Conservation (phyloP, 1,140 invertebrate species). For the Aethina tumida region DNA sequence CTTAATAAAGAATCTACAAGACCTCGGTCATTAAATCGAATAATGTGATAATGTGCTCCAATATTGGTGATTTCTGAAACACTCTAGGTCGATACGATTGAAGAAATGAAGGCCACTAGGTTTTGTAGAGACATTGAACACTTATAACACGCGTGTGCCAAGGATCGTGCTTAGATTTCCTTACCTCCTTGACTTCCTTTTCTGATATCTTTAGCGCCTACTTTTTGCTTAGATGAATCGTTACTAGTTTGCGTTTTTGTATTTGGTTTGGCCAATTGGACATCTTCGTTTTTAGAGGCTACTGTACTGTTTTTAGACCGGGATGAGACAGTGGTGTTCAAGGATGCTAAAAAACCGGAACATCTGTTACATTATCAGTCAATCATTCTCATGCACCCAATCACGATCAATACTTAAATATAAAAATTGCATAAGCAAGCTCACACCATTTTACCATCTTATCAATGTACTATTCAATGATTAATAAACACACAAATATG, state of each 20-base stretch:
- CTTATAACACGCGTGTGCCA: constrained; percentile 29
- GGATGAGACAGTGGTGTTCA: constrained; percentile 37
- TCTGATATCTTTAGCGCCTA: constrained; percentile 24
- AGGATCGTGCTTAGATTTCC: constrained; percentile 29
- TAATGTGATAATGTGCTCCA: too few species aligned
- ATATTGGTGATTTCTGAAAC: too few species aligned
- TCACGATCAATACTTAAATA: constrained; percentile 7
- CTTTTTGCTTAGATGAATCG: constrained; percentile 29
- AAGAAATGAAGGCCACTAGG: too few species aligned
- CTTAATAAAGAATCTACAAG: too few species aligned
- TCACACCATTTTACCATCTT: constrained; percentile 8
- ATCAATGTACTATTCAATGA: neutral
- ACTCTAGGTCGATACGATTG: too few species aligned
- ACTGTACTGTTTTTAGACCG: constrained; percentile 37
- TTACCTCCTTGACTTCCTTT: constrained; percentile 33
- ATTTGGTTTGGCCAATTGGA: constrained; percentile 35
- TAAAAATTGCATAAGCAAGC: constrained; percentile 9
- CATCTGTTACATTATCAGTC: constrained; percentile 25
- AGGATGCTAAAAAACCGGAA: constrained; percentile 38
- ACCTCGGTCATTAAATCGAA: too few species aligned
- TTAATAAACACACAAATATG: neutral
- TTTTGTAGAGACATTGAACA: too few species aligned
- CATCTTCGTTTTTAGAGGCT: constrained; percentile 34
- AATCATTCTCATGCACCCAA: constrained; percentile 14
- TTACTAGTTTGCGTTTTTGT: constrained; percentile 28